phyloP scores from a whole-genome alignment of 2,888 invertebrate species.

The Drosophila kambysellisi region DNA sequence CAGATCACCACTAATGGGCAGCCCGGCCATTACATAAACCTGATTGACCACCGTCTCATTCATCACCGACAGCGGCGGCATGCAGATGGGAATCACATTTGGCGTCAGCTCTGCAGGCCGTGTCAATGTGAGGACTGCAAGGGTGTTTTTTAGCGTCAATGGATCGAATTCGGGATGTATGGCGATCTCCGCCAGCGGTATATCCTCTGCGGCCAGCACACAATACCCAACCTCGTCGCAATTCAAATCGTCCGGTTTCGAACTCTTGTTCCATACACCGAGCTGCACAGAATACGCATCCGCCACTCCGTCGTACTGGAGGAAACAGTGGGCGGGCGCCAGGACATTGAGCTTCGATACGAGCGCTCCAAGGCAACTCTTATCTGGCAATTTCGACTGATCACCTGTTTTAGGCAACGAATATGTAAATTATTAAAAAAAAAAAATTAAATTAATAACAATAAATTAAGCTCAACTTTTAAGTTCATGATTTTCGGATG shows the following conservation, averaged over 20 bases:
- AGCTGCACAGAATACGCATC: conserved; percentile 63
- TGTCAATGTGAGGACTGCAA: conserved; percentile 58
- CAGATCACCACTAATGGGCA: conserved; percentile 28
- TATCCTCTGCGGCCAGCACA: conserved; percentile 62
- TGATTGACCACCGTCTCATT: conserved; percentile 50
- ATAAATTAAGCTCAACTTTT: background rate
- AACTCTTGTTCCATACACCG: conserved; percentile 64
- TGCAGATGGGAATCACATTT: conserved; percentile 63
- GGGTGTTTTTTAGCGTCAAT: conserved; percentile 50
- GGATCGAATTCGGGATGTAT: conserved; percentile 65
- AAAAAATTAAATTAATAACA: background rate
- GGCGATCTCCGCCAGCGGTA: conserved; percentile 53
- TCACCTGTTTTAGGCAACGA: conserved; percentile 29
- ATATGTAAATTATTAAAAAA: background rate
- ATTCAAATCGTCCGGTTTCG: conserved; percentile 21
- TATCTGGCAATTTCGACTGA: conserved; percentile 40
- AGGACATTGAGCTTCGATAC: conserved; percentile 60
- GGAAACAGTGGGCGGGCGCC: conserved; percentile 67
- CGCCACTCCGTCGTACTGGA: conserved; percentile 50
- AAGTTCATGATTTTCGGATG: background rate
- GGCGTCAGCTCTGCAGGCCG: conserved; percentile 48
- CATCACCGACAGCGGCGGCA: conserved; percentile 51
- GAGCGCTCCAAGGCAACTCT: conserved; percentile 58
- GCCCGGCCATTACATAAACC: conserved; percentile 45
- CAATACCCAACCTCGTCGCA: conserved; percentile 59